Evolutionary conservation across 92 coral and sea anemone species (phyloP), one percentile per base, ranked within the genome.

Genomic region (Epizoanthus rinbou): DNA sequence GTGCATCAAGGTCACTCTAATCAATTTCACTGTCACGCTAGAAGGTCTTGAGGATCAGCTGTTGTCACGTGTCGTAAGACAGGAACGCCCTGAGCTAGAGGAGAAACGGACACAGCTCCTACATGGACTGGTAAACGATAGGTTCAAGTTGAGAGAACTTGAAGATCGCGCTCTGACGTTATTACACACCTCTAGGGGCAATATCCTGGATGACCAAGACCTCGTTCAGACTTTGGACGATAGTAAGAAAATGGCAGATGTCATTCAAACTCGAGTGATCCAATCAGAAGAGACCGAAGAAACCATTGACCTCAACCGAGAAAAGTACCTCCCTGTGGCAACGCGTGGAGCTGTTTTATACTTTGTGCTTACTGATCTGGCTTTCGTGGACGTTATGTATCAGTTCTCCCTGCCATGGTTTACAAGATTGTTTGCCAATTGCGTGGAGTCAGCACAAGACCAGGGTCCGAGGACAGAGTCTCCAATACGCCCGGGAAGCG

Each of bases 21-120:
- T 96, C 80, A 90, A 93, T 73, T 96, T 96, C 84, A 94, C 97
- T 25, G 98, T 96, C 87, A 94, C 99, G 90, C 87, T 94, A 57
- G 98, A 94, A 60, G 99, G 98, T 59, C 91, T 96, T 41, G 98
- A 96, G 83, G 99, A 96, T 74, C 98, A 94, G 88, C 84, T 96
- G 65, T 74, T 96, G 90, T 96, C 98, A 89, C 98, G 92, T 78
- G 95, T 92, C 22, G 99, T 96, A 4, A 91, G 86, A 47, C 90
- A 90, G 54, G 99, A 96, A 83, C 89, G 93, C 67, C 95, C 98
- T 11, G 87, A 91, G 71, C 75, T 96, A 37, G 99, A 96, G 76
- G 94, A 83, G 15, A 90, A 91, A 31, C 86, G 95, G 28, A 90
- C 84, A 52, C 90, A 86, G 15, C 85, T 92, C 15, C 71, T 96